Evolutionary conservation across 53 echinoderm and acorn worm genomes (phyloP).

Genomic region (Arbacia lixula): DNA sequence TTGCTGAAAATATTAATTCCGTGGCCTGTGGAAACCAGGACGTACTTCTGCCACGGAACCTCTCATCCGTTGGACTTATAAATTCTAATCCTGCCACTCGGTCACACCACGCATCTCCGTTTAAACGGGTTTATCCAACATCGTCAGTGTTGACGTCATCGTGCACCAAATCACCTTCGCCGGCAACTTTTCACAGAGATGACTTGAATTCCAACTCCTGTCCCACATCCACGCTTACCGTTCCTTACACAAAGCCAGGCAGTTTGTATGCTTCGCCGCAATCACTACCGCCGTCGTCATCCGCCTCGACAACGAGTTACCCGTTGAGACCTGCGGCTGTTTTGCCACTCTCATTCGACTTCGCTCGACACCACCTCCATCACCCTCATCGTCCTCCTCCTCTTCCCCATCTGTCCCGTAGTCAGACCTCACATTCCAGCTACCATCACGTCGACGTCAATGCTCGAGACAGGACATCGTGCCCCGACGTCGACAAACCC

Average conservation of each 20-base stretch:
- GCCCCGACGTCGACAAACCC: neutral
- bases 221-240: too few relatives aligned
- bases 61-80: neutral
- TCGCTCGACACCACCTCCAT: constrained; percentile 48
- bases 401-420: neutral
- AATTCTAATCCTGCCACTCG: neutral
- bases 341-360: constrained; percentile 29
- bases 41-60: too few relatives aligned
- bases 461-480: neutral
- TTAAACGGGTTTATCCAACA: constrained; percentile 16
- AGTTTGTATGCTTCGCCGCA: too few relatives aligned
- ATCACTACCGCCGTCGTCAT: neutral
- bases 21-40: too few relatives aligned
- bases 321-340: constrained; percentile 12
- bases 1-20: too few relatives aligned
- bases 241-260: too few relatives aligned
- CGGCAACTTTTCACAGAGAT: neutral
- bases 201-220: too few relatives aligned
- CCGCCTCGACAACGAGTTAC: neutral
- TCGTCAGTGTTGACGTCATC: neutral
- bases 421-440: neutral
- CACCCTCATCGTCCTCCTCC: constrained; percentile 8
- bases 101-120: constrained; percentile 7
- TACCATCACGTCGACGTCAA: neutral
- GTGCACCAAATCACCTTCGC: neutral